phyloP scores from a whole-genome alignment of 2,113 vertebrate genomes.

The Pandion haliaetus region DNA sequence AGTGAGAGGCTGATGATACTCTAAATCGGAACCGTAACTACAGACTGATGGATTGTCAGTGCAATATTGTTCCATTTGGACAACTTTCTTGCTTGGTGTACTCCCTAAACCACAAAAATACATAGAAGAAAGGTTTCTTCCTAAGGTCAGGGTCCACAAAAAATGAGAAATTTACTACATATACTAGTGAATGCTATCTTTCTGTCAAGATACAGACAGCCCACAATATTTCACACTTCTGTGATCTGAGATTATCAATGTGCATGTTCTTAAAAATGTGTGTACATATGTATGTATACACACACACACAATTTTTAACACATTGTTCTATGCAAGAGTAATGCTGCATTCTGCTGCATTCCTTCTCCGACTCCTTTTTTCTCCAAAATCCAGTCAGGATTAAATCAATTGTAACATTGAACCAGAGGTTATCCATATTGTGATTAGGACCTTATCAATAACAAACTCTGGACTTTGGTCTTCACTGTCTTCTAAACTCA shows the following conservation, averaged over 20 bases:
- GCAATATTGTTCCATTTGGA: neutral
- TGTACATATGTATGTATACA: too few species aligned
- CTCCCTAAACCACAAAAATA: neutral
- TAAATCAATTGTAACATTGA: neutral
- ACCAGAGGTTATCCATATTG: neutral
- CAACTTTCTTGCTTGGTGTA: neutral
- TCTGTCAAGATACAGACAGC: neutral
- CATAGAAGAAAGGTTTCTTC: neutral
- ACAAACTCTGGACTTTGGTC: neutral
- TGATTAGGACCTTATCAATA: neutral
- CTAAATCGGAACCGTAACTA: neutral
- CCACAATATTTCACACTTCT: neutral
- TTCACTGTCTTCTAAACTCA: neutral
- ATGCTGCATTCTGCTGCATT: neutral
- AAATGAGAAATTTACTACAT: neutral
- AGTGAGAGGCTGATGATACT: neutral
- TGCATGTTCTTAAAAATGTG: neutral
- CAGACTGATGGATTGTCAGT: neutral
- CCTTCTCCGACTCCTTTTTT: neutral
- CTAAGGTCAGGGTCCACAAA: neutral
- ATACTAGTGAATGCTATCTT: neutral
- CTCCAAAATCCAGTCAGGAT: neutral
- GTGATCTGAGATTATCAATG: neutral
- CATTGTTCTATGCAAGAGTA: neutral
- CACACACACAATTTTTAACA: neutral